These are phyloP conservation scores for Cygnus olor DNA, from an alignment of 2,797 vertebrate species.

Conservation along the genomic window DNA sequence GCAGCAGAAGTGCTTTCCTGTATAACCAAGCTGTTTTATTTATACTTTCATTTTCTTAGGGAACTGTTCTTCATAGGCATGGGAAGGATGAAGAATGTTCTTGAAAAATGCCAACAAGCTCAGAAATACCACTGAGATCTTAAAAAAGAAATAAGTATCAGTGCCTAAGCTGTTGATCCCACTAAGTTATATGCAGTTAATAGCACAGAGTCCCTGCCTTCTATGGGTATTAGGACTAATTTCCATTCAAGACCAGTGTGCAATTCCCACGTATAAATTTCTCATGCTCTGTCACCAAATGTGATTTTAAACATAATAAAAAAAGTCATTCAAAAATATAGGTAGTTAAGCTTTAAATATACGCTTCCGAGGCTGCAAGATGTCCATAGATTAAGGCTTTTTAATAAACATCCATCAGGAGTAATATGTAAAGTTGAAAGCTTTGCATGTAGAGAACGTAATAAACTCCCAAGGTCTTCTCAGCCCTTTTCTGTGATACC, in stretches of 20 bases:
- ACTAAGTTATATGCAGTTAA: rapidly evolving
- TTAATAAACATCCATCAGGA: background rate
- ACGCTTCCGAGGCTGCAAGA: background rate
- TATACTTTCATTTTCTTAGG: background rate
- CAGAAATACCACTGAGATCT: background rate
- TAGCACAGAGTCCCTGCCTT: background rate
- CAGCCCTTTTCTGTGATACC: background rate
- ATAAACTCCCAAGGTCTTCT: background rate
- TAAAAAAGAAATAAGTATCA: background rate
- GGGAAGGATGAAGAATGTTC: background rate
- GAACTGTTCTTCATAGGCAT: background rate
- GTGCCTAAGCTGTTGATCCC: background rate
- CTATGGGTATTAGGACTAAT: too few species aligned
- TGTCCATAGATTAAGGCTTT: background rate
- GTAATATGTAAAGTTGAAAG: rapidly evolving
- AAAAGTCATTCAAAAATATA: background rate
- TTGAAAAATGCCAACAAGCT: background rate
- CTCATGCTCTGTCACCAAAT: background rate
- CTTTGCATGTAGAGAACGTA: rapidly evolving
- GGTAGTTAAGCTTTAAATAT: too few species aligned
- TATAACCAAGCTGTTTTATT: background rate
- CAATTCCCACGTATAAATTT: background rate
- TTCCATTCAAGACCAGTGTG: too few species aligned
- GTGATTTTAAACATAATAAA: rapidly evolving
- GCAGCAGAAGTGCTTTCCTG: background rate